A percentile compares a stretch with the other conserved stretches of the same genome.
phyloP scores from a whole-genome alignment of 2,888 invertebrate genomes.

The Bombyx huttoni region DNA sequence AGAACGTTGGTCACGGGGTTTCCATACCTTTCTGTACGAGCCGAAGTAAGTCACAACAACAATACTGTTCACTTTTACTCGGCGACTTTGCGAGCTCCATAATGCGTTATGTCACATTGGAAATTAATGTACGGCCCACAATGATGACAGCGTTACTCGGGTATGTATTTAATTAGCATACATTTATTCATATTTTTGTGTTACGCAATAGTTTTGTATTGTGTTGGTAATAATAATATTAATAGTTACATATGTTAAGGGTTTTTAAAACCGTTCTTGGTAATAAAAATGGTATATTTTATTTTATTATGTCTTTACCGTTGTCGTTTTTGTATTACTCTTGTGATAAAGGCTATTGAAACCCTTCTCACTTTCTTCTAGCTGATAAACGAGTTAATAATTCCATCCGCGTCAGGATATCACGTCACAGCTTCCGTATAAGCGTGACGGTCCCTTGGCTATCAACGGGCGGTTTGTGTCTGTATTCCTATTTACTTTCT shows the following conservation, averaged over 20 bases:
- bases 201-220: too few species aligned
- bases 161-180: too few species aligned
- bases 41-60: conserved; percentile 33
- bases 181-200: too few species aligned
- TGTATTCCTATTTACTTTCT: conserved; percentile 33
- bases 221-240: too few species aligned
- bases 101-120: conserved; percentile 37
- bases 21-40: conserved; percentile 12
- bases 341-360: conserved; percentile 15
- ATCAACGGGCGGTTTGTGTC: conserved; percentile 15
- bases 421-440: conserved; percentile 55
- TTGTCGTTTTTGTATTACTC: too few species aligned
- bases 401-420: conserved; percentile 49
- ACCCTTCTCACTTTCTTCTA: conserved; percentile 55
- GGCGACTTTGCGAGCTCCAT: conserved; percentile 22
- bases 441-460: conserved; percentile 27
- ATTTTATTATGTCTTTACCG: too few species aligned
- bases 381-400: conserved; percentile 50
- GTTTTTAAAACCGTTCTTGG: too few species aligned
- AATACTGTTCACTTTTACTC: conserved; percentile 49
- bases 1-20: conserved; percentile 2
- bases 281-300: too few species aligned
- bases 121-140: conserved; percentile 13
- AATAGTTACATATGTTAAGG: too few species aligned
- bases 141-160: conserved; percentile 1